Evolutionary conservation across 2,888 invertebrate species (phyloP), one percentile per base, ranked within the genome.

Genomic region (Scaeva pyrastri): DNA sequence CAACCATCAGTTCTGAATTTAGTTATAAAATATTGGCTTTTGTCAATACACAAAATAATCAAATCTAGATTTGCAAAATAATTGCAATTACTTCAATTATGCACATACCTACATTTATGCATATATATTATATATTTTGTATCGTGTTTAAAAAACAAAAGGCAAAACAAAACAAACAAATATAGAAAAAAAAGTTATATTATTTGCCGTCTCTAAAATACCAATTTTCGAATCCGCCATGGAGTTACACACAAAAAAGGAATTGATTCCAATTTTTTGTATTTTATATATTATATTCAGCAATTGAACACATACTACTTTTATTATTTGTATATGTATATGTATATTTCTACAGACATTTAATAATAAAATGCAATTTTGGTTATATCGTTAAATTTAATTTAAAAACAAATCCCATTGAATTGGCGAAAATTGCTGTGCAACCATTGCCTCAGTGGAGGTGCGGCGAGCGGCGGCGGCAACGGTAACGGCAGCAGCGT

Each of bases 321-420:
- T 5, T 31, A 31, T 31, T 31, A 31, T 31, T 5, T 5, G 8
- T 31, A 31, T 8, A n/a, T n/a, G n/a, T 50, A n/a, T 3, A 23
- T 10, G 19, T 11, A 19, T 2, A 43, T 8, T 45, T 8, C 6
- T 12, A n/a, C 26, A 36, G 43, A 60, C 71, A 72, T 81, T 72
- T 85, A 76, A 73, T 76, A 76, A 75, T 75, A 80, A 80, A 85
- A 85, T 80, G 66, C 76, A 76, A 68, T 85, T 85, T 72, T 36
- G 70, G 62, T 73, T 26, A 19, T 73, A 77, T 80, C 85, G 73
- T 86, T 86, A 81, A 86, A 86, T 86, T 81, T 86, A 81, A 86
- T 86, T 77, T 60, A 73, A 77, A 86, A 86, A 77, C 85, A 86
- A 81, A 86, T 81, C 73, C 85, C 64, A 86, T 81, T 77, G 52